A percentile compares a stretch with the other conserved stretches of the same genome.
These are phyloP conservation scores for Acrossocheilus wenchowensis DNA, from an alignment of 2,797 vertebrate genomes.

Conservation along the genomic window DNA sequence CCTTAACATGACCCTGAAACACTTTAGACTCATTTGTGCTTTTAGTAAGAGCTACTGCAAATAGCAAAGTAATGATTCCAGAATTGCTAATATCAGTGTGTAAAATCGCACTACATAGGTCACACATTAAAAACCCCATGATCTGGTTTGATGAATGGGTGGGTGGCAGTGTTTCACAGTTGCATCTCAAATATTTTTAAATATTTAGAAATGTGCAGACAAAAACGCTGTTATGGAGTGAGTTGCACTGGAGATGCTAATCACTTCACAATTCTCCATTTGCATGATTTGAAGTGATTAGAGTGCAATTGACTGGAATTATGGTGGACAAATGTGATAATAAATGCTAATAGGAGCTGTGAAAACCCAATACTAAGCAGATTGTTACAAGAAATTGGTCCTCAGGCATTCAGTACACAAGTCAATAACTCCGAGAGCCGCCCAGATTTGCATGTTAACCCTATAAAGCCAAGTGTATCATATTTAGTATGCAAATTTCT, in stretches of 20 bases:
- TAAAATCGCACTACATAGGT: not conserved
- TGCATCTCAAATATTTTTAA: slow-evolving; percentile 25
- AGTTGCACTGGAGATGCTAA: slow-evolving; percentile 40
- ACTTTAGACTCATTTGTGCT: not conserved
- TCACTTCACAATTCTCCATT: slow-evolving; percentile 37
- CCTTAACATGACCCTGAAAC: not conserved
- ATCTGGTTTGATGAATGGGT: slow-evolving; percentile 1
- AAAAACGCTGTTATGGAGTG: slow-evolving; percentile 2
- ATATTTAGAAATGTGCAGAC: slow-evolving; percentile 9
- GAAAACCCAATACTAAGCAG: slow-evolving; percentile 29
- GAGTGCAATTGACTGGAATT: slow-evolving; percentile 38
- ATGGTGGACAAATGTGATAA: slow-evolving; percentile 41
- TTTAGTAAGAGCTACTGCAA: not conserved
- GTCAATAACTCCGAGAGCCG: not conserved
- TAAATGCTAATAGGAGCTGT: slow-evolving; percentile 35
- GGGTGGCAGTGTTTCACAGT: not conserved
- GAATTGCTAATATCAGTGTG: not conserved
- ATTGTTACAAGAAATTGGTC: slow-evolving; percentile 34
- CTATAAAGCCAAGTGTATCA: not conserved
- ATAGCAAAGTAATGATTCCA: slow-evolving; percentile 11
- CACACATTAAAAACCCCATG: slow-evolving; percentile 1
- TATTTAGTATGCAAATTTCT: not conserved
- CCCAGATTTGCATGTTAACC: not conserved
- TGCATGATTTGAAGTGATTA: slow-evolving; percentile 44
- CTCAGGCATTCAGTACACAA: slow-evolving; percentile 21